Conservation (phyloP, 2,888 invertebrate species). For the Imbricaverruca yamaguchii region DNA sequence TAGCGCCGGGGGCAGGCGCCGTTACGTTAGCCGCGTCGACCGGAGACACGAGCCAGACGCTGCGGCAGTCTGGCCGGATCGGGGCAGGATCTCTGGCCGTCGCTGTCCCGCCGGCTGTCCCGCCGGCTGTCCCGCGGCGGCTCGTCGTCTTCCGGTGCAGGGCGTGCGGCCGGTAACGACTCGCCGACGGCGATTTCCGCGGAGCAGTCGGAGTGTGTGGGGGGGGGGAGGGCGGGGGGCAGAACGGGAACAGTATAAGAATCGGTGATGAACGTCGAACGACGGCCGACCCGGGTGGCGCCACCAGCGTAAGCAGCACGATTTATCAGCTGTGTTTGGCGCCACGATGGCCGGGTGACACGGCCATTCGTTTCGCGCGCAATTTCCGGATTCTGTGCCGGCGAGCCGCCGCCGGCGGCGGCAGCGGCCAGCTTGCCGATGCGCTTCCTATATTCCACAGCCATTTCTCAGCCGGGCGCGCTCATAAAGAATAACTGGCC, state of each 20-base stretch:
- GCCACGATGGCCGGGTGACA: neutral
- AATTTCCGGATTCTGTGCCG: neutral
- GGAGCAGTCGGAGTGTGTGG: no score
- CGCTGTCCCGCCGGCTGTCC: neutral
- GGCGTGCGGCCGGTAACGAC: neutral
- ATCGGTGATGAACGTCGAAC: no score
- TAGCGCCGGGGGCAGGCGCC: neutral
- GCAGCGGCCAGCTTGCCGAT: neutral
- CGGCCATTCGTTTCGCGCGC: neutral
- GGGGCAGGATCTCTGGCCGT: neutral
- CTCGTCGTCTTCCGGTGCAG: neutral
- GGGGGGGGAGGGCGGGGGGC: no score
- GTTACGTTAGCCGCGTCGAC: neutral
- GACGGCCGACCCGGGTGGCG: neutral
- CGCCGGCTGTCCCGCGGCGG: neutral
- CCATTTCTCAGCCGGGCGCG: slow-evolving; percentile 1
- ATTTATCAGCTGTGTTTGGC: neutral
- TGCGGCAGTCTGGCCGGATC: neutral
- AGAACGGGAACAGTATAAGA: no score
- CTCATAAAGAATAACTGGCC: slow-evolving; percentile 19
- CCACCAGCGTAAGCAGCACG: neutral
- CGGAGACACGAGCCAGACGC: neutral
- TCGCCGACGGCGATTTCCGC: neutral
- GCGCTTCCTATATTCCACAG: neutral
- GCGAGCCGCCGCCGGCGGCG: neutral